Base-by-base conservation (phyloP, 2,797 vertebrate genomes). In the Forpus xanthops region DNA sequence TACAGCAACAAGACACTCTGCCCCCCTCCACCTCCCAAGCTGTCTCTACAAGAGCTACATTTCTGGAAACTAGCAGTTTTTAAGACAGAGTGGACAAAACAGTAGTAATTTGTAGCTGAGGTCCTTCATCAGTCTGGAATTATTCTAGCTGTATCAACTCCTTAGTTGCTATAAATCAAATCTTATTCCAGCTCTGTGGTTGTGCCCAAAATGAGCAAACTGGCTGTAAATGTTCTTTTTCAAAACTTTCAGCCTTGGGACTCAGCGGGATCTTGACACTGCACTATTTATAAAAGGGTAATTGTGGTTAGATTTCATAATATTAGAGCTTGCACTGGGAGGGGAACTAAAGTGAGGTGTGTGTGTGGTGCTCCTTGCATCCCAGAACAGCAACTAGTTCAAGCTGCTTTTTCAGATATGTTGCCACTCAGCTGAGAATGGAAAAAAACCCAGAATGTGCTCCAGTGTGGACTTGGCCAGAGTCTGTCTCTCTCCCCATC, bases 301-400 rank as follows among this genome's bases (percentile, higher is more conserved):
- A 92, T 90, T 96, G 87, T 94, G 91, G 87, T 90, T 95, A 81
- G 79, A 91, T 94, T 93, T 95, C 82, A 49, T 94, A 94, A 93
- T 72, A 44, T 9, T 44, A 86, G 70, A 83, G 42, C 66, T 93
- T 91, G 89, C 18, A 1, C 5, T 89, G 92, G 82, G 89, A 95
- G 77, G 58, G 66, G 66, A 92, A 73, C 66, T 84, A 16, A 78
- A 86, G 39, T 4, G 47, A 95, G 85, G 47, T 56, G 24, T 27
- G 74, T 82, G 86, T 93, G 87, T 72, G 76, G 92, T 89, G 66
- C 79, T 95, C 47, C 35, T 44, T 83, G 58, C 42, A 89, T 87
- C 82, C 47, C 79, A 5, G 27, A 87, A 66, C 55, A 85, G 76
- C 0, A 2, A 62, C 79, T 91, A 55, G 21, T 78, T 88, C 18